phyloP scores from a whole-genome alignment of 2,888 invertebrate species.

The Ptilodon capucinus region DNA sequence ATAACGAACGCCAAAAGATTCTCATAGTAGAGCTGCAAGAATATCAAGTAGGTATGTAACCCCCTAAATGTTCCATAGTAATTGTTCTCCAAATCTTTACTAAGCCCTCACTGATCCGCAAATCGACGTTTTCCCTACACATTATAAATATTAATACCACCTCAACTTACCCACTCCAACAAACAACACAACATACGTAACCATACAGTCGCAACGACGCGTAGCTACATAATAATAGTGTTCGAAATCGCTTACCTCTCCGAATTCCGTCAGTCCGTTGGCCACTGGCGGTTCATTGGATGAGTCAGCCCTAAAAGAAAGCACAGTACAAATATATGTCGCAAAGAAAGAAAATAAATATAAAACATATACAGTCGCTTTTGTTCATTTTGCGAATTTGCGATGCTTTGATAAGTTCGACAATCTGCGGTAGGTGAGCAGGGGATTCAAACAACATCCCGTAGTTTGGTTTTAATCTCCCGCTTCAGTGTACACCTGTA shows the following conservation, averaged over 20 bases:
- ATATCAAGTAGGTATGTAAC: not conserved
- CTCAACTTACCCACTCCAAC: slow-evolving; percentile 8
- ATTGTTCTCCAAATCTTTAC: no score
- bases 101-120: not conserved
- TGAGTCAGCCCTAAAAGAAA: slow-evolving; percentile 77
- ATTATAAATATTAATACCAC: not conserved
- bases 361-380: slow-evolving; percentile 35
- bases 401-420: slow-evolving; percentile 17
- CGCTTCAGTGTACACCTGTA: no score
- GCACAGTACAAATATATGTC: slow-evolving; percentile 62
- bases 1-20: no score
- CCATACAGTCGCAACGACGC: slow-evolving; percentile 21
- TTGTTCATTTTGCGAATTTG: slow-evolving; percentile 27
- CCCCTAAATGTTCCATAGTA: not conserved
- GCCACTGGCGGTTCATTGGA: slow-evolving; percentile 73
- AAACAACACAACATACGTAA: not conserved
- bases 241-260: slow-evolving; percentile 69
- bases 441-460: no score
- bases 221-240: slow-evolving; percentile 20
- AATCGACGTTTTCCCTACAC: not conserved
- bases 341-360: slow-evolving; percentile 40
- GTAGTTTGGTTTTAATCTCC: no score
- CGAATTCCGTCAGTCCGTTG: slow-evolving; percentile 77
- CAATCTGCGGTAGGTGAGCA: not conserved
- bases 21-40: no score